Percentiles rank a stretch among this genome's conserved stretches.
phyloP scores from a whole-genome alignment of 2,113 vertebrate genomes.

The Cyanistes caeruleus region DNA sequence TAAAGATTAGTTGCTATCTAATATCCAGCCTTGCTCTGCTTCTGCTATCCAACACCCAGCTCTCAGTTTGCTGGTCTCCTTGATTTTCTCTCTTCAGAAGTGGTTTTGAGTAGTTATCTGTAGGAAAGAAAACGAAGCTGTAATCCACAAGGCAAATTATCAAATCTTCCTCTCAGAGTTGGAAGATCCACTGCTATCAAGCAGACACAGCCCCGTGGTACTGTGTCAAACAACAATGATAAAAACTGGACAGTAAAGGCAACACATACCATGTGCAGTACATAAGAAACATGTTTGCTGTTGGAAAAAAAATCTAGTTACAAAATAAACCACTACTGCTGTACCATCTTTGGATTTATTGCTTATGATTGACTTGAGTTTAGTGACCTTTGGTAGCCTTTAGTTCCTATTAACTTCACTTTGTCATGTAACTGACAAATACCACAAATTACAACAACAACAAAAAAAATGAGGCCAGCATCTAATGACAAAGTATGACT shows the following conservation, averaged over 20 bases:
- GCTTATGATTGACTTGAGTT: background rate
- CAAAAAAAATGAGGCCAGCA: background rate
- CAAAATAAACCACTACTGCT: background rate
- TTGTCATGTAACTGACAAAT: constrained; percentile 4
- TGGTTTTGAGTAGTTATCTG: background rate
- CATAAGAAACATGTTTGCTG: background rate
- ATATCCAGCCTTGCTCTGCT: background rate
- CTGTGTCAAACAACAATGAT: background rate
- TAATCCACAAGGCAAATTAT: background rate
- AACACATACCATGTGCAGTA: background rate
- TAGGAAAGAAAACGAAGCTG: background rate
- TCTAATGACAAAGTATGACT: background rate
- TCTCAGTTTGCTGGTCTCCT: background rate
- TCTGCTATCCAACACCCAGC: background rate
- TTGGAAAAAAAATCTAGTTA: background rate
- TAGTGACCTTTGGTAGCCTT: background rate
- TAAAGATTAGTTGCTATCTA: background rate
- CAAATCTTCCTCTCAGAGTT: background rate
- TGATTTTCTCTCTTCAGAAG: background rate
- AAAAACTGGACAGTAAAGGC: background rate
- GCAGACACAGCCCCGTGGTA: background rate
- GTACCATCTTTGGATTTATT: background rate
- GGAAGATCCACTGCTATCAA: background rate
- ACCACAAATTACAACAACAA: background rate
- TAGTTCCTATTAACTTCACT: background rate